These are phyloP conservation scores for Saccopteryx leptura DNA, from an alignment of 2,113 vertebrate species.

Conservation along the genomic window DNA sequence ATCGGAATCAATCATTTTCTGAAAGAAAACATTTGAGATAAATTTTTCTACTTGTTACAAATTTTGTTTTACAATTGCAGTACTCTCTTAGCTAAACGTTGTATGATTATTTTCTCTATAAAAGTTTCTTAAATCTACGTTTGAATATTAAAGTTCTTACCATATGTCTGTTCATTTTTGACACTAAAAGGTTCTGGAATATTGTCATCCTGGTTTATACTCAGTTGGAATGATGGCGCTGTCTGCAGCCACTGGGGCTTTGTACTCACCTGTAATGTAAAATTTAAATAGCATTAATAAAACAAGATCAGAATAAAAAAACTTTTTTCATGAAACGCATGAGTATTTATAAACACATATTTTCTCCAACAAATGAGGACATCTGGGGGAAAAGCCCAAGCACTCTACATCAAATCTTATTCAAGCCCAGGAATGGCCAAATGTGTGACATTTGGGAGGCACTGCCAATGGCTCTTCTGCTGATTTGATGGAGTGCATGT, in stretches of 20 bases:
- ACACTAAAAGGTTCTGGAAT: conserved; percentile 73
- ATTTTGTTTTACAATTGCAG: conserved; percentile 20
- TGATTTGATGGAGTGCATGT: not conserved
- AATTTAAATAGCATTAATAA: not conserved
- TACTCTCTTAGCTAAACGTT: not conserved
- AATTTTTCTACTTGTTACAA: conserved; percentile 50
- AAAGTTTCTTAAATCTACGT: not conserved
- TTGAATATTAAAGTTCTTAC: conserved; percentile 83
- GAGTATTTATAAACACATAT: not conserved
- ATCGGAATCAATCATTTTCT: conserved; percentile 47
- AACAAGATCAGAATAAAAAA: not conserved
- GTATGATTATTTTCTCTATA: not conserved
- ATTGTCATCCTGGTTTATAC: conserved; percentile 62
- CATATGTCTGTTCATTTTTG: conserved; percentile 81
- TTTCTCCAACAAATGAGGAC: not conserved
- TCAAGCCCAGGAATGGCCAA: not conserved
- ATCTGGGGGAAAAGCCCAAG: not conserved
- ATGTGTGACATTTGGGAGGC: not conserved
- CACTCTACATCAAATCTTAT: not conserved
- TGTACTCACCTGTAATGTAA: conserved; percentile 82
- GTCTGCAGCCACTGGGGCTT: conserved; percentile 89
- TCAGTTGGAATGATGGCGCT: conserved; percentile 85
- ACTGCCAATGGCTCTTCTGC: not conserved
- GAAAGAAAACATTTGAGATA: conserved; percentile 29
- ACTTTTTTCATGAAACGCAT: not conserved